phyloP scores from a whole-genome alignment of 1,140 invertebrate genomes.

The Musca vetustissima region DNA sequence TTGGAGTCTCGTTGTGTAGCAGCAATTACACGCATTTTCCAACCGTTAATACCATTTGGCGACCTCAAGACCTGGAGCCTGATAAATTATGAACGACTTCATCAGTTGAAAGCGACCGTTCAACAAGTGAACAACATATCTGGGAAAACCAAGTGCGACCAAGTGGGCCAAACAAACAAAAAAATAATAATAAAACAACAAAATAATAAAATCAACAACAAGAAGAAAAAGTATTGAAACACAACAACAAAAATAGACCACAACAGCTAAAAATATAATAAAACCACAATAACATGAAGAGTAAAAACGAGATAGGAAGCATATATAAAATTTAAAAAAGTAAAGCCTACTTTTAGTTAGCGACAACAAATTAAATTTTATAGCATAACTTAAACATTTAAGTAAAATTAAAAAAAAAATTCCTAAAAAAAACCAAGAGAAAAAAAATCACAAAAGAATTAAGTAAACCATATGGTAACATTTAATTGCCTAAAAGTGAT shows the following conservation, averaged over 20 bases:
- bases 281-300: background rate
- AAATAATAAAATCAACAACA: background rate
- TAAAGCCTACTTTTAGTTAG: too few relatives aligned
- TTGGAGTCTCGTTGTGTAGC: background rate
- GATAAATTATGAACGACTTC: slow-evolving; percentile 23
- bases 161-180: background rate
- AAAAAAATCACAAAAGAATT: too few relatives aligned
- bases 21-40: slow-evolving; percentile 21
- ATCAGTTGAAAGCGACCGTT: slow-evolving; percentile 22
- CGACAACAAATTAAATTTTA: too few relatives aligned
- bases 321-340: background rate
- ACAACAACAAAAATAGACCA: background rate
- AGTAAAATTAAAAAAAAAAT: too few relatives aligned
- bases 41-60: slow-evolving; percentile 12
- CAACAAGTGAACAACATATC: slow-evolving; percentile 21
- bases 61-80: slow-evolving; percentile 27
- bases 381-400: too few relatives aligned
- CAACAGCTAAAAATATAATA: background rate
- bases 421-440: too few relatives aligned
- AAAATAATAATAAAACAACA: too few relatives aligned
- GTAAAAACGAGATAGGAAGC: background rate
- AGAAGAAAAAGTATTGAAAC: background rate
- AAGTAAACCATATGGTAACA: too few relatives aligned
- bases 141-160: background rate
- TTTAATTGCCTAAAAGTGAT: too few relatives aligned